Evolutionary conservation across 1,140 invertebrate genomes (phyloP), one percentile per base, ranked within the genome.

Genomic region (Nasonia longicornis): DNA sequence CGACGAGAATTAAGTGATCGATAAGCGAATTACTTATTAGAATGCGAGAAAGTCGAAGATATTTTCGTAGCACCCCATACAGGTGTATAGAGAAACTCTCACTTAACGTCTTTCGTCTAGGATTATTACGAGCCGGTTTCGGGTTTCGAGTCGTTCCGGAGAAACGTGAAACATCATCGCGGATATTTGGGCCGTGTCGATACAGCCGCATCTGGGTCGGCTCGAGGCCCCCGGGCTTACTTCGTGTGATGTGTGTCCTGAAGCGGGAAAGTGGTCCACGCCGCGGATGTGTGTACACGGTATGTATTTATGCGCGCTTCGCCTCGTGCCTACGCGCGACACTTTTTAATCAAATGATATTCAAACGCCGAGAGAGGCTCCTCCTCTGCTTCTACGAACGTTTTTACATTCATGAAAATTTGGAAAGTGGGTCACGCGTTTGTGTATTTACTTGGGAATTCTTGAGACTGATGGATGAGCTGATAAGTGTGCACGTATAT

Each of bases 161-260:
- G 71, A 73, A 48, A 48, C n/a, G 38, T 58, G 26, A 64, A 35
- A 76, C 16, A 66, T 64, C 58, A 76, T 66, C 74, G 74, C 74
- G 20, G 58, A 76, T 76, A 76, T 76, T 76, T 76, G 74, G 74
- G 74, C 74, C 74, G 73, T 20, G 52, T 31, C 73, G 35, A 42
- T 29, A 66, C 20, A 29, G 35, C n/a, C 3, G 2, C 58, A 76
- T 66, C 20, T 66, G 74, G 74, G 74, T 76, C 74, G 58, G 1
- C 22, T 16, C 38, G 12, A 22, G 35, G 31, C 31, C 58, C 74
- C 20, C 8, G 35, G 69, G 35, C 69, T 3, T 42, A 38, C 26
- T 26, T 26, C 26, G 26, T 71, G 11, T 12, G 64, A 35, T 31
- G 10, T 7, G 66, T 31, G 66, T 67, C 11, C 22, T 7, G 6